Conservation (phyloP, 2,113 vertebrate genomes). For the Grammomys dolichurus region DNA sequence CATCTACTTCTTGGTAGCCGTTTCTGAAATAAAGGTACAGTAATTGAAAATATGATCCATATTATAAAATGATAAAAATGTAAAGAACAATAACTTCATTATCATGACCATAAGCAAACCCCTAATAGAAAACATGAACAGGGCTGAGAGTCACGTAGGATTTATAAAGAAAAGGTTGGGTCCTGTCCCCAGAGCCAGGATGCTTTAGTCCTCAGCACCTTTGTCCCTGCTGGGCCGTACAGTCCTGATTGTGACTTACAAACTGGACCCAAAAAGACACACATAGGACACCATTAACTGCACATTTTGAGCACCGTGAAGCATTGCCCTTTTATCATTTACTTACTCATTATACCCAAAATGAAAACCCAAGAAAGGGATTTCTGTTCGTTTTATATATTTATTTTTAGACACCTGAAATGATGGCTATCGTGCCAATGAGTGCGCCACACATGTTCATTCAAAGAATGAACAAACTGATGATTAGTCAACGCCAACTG, state of each 20-base stretch:
- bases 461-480: neutral
- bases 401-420: constrained; percentile 7
- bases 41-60: constrained; percentile 57
- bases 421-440: neutral
- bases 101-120: constrained; percentile 12
- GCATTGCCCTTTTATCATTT: neutral
- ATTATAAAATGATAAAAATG: constrained; percentile 30
- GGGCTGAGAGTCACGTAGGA: neutral
- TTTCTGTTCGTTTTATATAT: neutral
- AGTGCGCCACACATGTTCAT: constrained; percentile 3
- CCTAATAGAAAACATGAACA: constrained; percentile 39
- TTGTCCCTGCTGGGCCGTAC: neutral
- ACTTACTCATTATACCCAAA: neutral
- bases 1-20: constrained; percentile 76
- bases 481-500: neutral
- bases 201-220: neutral
- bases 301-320: constrained; percentile 6
- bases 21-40: constrained; percentile 78
- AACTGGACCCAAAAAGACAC: neutral
- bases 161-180: neutral
- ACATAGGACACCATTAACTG: neutral
- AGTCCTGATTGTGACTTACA: neutral
- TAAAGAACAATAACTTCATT: constrained; percentile 52
- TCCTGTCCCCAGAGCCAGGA: neutral
- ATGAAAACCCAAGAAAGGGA: neutral